phyloP scores from a whole-genome alignment of 2,113 vertebrate species.

The Erythrocebus patas region DNA sequence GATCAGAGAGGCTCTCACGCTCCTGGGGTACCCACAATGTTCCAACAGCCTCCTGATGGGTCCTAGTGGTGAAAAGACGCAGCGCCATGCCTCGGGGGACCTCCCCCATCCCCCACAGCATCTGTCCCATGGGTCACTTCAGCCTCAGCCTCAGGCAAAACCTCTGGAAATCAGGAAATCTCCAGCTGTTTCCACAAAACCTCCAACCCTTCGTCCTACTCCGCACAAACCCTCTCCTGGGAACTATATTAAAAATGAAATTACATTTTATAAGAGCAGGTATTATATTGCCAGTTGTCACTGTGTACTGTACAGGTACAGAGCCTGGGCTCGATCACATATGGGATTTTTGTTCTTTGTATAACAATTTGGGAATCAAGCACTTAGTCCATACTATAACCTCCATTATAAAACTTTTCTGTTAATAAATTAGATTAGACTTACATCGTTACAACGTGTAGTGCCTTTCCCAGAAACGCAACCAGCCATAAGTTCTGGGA shows the following conservation, averaged over 20 bases:
- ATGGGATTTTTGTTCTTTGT: slow-evolving; percentile 11
- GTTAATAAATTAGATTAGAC: slow-evolving; percentile 39
- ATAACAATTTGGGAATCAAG: slow-evolving; percentile 28
- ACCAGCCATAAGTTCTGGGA: background rate
- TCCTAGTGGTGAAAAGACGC: background rate
- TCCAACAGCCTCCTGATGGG: background rate
- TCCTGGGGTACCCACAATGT: too few species aligned
- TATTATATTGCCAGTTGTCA: background rate
- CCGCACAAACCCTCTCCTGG: background rate
- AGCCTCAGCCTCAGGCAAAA: background rate
- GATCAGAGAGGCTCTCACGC: background rate
- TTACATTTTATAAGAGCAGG: slow-evolving; percentile 8
- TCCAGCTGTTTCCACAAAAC: slow-evolving; percentile 45
- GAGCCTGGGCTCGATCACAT: background rate
- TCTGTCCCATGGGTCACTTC: too few species aligned
- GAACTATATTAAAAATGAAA: slow-evolving; percentile 44
- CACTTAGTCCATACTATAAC: background rate
- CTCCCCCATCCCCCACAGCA: background rate
- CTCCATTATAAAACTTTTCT: slow-evolving; percentile 20
- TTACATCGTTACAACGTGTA: slow-evolving; percentile 44
- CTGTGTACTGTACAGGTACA: background rate
- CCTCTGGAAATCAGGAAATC: slow-evolving; percentile 10
- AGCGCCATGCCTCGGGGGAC: background rate
- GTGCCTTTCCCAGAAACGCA: slow-evolving; percentile 53
- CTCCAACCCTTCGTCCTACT: background rate